Evolutionary conservation across 2,113 vertebrate genomes (phyloP), one percentile per base, ranked within the genome.

Genomic region (Vulpes ferrilata): DNA sequence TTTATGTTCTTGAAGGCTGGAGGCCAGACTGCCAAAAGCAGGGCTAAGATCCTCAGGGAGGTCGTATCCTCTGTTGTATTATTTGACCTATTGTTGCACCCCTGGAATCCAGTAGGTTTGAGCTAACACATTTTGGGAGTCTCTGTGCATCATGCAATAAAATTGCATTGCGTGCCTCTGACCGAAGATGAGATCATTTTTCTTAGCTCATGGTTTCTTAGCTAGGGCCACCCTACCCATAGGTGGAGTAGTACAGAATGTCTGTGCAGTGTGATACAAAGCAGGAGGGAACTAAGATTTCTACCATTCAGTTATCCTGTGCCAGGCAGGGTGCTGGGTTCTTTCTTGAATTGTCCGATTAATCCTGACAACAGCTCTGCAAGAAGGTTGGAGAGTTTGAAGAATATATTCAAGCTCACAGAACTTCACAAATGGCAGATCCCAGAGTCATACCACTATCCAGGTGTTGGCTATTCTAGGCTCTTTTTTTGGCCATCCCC

Each of bases 121-220:
- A 84, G 65, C 48, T 83, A 84, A 93, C 87, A 79, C 2, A 0
- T 96, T 95, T 76, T 48, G 80, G 69, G 88, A 93, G 25, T 32
- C 80, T 80, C 43, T 78, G 19, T 94, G 62, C 80, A 80, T 96
- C 93, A 97, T 89, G 43, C 22, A 7, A 76, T 76, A 97, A 97
- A 96, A 96, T 73, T 95, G 96, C 84, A 92, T 96, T 90, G 71
- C 2, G 1, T 78, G 60, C 87, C 64, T 97, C 65, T 94, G 90
- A 94, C 55, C 7, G 11, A 90, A 97, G 51, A 93, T 98, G 92
- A 97, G 60, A 95, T 97, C 59, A 95, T 91, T 93, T 92, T 83
- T 88, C 94, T 96, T 90, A 96, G 90, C 78, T 96, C 92, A 88
- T 90, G 16, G 81, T 88, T 96, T 96, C 35, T 69, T 69, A 82